Conservation (phyloP, 2,113 vertebrate genomes). For the Pungitius pungitius region DNA sequence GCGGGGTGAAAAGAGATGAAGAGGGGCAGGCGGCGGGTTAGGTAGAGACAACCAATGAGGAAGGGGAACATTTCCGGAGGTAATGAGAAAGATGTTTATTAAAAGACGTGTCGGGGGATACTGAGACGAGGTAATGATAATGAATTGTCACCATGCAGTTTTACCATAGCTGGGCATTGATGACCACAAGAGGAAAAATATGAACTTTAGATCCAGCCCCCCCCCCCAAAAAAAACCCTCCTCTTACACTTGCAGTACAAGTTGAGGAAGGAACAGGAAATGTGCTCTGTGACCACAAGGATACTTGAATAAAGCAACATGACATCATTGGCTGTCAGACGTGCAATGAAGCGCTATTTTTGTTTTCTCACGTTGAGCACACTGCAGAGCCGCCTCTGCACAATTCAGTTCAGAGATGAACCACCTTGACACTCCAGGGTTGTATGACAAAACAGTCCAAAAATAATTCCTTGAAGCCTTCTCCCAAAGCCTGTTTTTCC, state of each 20-base stretch:
- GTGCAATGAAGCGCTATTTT: constrained; percentile 40
- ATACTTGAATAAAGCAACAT: constrained; percentile 26
- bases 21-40: not conserved
- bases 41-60: constrained; percentile 20
- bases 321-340: constrained; percentile 37
- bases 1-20: constrained; percentile 25
- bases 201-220: not conserved
- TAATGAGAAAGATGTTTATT: constrained; percentile 7
- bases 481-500: not conserved
- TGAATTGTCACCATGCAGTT: constrained; percentile 32
- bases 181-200: constrained; percentile 20
- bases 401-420: constrained; percentile 30
- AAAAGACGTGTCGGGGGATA: constrained; percentile 31
- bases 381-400: constrained; percentile 16
- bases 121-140: constrained; percentile 17
- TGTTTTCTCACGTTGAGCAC: constrained; percentile 42
- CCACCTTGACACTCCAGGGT: constrained; percentile 26
- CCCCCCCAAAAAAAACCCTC: not conserved
- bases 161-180: constrained; percentile 28
- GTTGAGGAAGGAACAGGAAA: constrained; percentile 22
- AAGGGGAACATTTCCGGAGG: constrained; percentile 28
- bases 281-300: constrained; percentile 10
- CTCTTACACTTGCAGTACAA: not conserved
- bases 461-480: constrained; percentile 21
- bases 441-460: constrained; percentile 30